phyloP scores from a whole-genome alignment of 1,140 invertebrate species.

The Drosophila ercepeae region DNA sequence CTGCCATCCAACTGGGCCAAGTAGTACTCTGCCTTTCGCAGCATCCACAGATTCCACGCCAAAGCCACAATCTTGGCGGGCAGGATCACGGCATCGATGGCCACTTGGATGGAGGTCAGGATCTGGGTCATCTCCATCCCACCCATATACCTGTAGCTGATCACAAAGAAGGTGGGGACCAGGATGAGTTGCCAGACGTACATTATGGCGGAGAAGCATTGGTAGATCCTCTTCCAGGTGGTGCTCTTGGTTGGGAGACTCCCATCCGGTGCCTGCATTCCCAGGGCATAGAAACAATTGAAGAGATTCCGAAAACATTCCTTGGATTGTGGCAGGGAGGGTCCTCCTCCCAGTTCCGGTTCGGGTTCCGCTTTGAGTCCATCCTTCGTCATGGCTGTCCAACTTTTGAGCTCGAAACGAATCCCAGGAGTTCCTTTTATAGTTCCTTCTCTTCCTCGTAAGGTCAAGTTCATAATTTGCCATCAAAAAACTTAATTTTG shows the following conservation, averaged over 20 bases:
- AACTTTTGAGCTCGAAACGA: neutral
- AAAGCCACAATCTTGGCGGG: slow-evolving; percentile 52
- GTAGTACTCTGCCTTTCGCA: slow-evolving; percentile 27
- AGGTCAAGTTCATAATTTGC: neutral
- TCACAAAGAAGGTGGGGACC: slow-evolving; percentile 43
- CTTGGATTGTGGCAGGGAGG: slow-evolving; percentile 19
- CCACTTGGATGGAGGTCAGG: slow-evolving; percentile 57
- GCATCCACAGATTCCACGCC: slow-evolving; percentile 27
- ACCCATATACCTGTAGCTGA: slow-evolving; percentile 40
- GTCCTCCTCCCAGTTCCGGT: neutral
- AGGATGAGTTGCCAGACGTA: slow-evolving; percentile 42
- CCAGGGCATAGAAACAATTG: slow-evolving; percentile 37
- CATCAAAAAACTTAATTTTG: neutral
- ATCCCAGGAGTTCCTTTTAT: slow-evolving; percentile 11
- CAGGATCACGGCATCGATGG: slow-evolving; percentile 50
- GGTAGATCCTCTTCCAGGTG: slow-evolving; percentile 18
- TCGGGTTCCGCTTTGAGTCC: neutral
- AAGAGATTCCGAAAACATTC: slow-evolving; percentile 31
- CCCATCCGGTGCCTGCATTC: slow-evolving; percentile 43
- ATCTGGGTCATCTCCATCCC: slow-evolving; percentile 53
- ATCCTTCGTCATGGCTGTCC: slow-evolving; percentile 1
- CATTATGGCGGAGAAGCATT: slow-evolving; percentile 19
- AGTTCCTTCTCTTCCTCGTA: neutral
- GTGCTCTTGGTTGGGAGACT: slow-evolving; percentile 12
- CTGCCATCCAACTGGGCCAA: slow-evolving; percentile 39